Base-by-base conservation (phyloP, 2,888 invertebrate genomes). In the Malachius bipustulatus region DNA sequence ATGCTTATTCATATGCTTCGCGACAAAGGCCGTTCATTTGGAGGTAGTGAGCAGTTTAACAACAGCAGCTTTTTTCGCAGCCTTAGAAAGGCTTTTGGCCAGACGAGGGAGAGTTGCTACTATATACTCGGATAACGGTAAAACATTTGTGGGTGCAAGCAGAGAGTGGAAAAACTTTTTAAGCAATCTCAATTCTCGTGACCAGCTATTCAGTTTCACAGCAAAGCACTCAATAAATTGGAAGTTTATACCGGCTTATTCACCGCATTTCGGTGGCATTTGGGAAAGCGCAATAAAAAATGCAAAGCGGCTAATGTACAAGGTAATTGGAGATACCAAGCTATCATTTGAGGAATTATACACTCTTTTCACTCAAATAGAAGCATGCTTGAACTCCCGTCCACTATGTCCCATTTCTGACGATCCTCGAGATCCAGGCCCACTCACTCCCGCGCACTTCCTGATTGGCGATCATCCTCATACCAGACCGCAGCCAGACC, bases 11-110 rank as follows among this genome's bases (percentile, higher is more conserved):
- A n/a, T 19, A 8, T 19, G 24, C 24, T 19, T 19, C n/a, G n/a
- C 24, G 24, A 19, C 24, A 19, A 19, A 19, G n/a, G 24, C 24
- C 24, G 24, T 19, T 19, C 24, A 19, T 19, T n/a, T 19, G 6
- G n/a, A 19, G n/a, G 6, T 19, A n/a, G 6, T 19, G 6, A 8
- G 6, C n/a, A 19, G 24, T 19, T n/a, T 19, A 8, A 8, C 24
- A n/a, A 19, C 24, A 8, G n/a, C 6, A n/a, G 24, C 24, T 19
- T 19, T 19, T n/a, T 8, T 19, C 24, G 6, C n/a, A 6, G 24
- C 24, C n/a, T n/a, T 8, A 19, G n/a, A 19, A n/a, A 19, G 6
- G 6, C n/a, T 19, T n/a, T 6, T n/a, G n/a, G 24, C 24, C 6
- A 19, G 24, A n/a, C 24, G 24, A 6, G 24, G 24, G 6, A 19